Conservation (phyloP, 2,113 vertebrate genomes). For the Oncorhynchus clarkii region DNA sequence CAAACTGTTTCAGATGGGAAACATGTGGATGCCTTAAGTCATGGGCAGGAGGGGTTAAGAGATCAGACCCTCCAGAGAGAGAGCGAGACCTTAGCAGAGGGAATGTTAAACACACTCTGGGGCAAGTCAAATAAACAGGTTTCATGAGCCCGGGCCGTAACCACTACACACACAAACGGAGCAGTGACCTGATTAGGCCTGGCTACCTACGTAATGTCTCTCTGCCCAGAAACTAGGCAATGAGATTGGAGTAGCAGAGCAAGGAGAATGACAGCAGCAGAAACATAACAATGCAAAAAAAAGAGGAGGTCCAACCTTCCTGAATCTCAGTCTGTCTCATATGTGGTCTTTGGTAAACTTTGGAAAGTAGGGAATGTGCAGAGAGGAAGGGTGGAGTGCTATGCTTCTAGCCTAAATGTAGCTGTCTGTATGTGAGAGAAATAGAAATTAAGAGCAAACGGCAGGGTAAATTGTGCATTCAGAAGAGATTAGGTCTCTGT, state of each 20-base stretch:
- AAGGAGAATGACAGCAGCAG: not conserved
- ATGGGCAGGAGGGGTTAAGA: not conserved
- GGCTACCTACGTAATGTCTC: not conserved
- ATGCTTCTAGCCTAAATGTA: not conserved
- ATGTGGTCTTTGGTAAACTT: no score
- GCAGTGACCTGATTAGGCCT: conserved; percentile 4
- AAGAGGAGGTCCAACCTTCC: no score
- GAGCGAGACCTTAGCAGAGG: not conserved
- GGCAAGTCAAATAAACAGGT: conserved; percentile 27
- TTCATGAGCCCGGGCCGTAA: not conserved
- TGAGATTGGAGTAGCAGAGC: not conserved
- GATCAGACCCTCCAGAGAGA: not conserved
- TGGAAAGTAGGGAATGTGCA: no score
- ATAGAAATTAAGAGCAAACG: conserved; percentile 12
- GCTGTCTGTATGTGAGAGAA: not conserved
- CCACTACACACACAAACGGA: not conserved
- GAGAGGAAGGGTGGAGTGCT: no score
- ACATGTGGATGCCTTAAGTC: not conserved
- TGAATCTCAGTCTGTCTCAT: no score
- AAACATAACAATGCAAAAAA: no score
- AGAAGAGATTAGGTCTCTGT: conserved; percentile 30
- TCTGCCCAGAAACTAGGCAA: not conserved
- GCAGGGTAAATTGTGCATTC: conserved; percentile 16
- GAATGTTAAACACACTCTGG: conserved; percentile 24
- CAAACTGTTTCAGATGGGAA: not conserved